A percentile compares a stretch with the other conserved stretches of the same genome.
phyloP scores from a whole-genome alignment of 2,113 vertebrate genomes.

The Perca schrenkii region DNA sequence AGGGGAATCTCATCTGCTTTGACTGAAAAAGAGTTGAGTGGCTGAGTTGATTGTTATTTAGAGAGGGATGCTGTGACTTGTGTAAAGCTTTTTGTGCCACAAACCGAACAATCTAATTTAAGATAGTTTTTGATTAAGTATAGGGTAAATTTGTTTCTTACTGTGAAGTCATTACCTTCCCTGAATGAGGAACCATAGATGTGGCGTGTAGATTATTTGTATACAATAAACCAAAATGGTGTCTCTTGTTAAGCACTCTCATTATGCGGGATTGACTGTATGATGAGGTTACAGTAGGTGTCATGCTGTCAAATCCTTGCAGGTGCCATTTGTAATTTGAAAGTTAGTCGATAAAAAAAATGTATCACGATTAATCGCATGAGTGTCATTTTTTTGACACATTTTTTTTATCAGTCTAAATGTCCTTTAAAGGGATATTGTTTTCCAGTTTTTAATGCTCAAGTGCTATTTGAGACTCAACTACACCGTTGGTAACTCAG shows the following conservation, averaged over 20 bases:
- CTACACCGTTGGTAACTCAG: too few relatives aligned
- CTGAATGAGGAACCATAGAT: not conserved
- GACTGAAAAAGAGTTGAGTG: constrained; percentile 21
- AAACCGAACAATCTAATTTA: not conserved
- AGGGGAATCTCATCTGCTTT: constrained; percentile 47
- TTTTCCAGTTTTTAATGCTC: too few relatives aligned
- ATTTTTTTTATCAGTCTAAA: too few relatives aligned
- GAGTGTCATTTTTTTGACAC: too few relatives aligned
- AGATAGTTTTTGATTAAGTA: constrained; percentile 6
- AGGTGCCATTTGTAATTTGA: constrained; percentile 6
- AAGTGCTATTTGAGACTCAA: too few relatives aligned
- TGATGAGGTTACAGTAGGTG: constrained; percentile 4
- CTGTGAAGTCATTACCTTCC: constrained; percentile 29
- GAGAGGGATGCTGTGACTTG: constrained; percentile 33
- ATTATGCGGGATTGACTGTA: constrained; percentile 7
- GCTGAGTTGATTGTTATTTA: constrained; percentile 52
- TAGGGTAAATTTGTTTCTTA: constrained; percentile 25
- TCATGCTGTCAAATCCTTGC: constrained; percentile 1
- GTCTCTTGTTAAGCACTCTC: not conserved
- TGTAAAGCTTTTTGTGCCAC: constrained; percentile 27
- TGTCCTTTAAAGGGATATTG: too few relatives aligned
- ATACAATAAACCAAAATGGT: not conserved
- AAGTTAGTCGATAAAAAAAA: too few relatives aligned
- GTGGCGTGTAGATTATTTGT: not conserved
- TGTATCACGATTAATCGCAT: too few relatives aligned